Evolutionary conservation across 2,888 invertebrate genomes (phyloP), one percentile per base, ranked within the genome.

Genomic region (Heliconius ismenius): DNA sequence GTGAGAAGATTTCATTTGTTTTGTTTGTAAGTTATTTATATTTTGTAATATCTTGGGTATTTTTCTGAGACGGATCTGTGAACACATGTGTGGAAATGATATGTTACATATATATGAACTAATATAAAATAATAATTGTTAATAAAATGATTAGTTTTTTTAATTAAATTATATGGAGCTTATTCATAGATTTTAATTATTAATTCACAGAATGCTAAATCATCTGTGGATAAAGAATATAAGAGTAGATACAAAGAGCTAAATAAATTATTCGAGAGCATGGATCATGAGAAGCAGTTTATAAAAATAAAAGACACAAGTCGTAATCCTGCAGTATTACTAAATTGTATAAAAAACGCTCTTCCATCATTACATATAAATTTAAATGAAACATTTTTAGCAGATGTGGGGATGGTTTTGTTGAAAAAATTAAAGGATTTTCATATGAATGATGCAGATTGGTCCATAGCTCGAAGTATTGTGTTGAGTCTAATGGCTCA

Each of bases 291-390:
- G 2, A 88, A 90, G 1, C 81, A 84, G 70, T 91, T 93, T 79
- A 89, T 91, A 84, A 92, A 90, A 76, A 87, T 89, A 74, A 89
- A 88, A 81, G 84, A 87, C 54, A 82, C 81, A 0, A 84, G 84
- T 70, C 86, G 87, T 79, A 75, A 88, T 87, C 83, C 86, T 1
- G 91, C 90, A 73, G 80, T 84, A 39, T 89, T 93, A 43, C 86
- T 96, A 3, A 86, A 81, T 67, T 87, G 91, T 62, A 94, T 96
- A 36, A 93, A 95, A 81, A 91, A 93, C 43, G 94, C 95, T 0
- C 87, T 96, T 65, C 90, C 95, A 0, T 93, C 95, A 78, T 86
- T 96, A 58, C 94, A 95, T 78, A 94, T 96, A 82, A 96, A 96
- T 84, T 92, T 94, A 86, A 95, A 95, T 86, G 91, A 95, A 64